phyloP scores from a whole-genome alignment of 2,888 invertebrate species.

The Ephialtes manifestator region DNA sequence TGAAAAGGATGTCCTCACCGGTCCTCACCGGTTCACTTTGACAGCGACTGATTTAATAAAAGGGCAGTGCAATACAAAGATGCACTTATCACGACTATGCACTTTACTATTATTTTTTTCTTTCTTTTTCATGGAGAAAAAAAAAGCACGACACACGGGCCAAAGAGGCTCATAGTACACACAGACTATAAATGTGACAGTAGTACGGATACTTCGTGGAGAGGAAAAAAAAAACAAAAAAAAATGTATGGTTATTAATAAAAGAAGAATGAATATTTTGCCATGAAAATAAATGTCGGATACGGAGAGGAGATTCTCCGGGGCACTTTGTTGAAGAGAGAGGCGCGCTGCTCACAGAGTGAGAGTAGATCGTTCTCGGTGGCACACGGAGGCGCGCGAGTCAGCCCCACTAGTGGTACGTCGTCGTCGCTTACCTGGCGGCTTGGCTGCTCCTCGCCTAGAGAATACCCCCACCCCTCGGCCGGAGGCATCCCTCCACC shows the following conservation, averaged over 20 bases:
- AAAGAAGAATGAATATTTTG: constrained; percentile 12
- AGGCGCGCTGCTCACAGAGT: constrained; percentile 56
- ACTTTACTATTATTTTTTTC: constrained; percentile 37
- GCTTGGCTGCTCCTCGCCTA: constrained; percentile 79
- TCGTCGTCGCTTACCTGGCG: constrained; percentile 83
- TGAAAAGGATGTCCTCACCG: neutral
- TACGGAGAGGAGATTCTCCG: constrained; percentile 34
- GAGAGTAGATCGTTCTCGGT: constrained; percentile 71
- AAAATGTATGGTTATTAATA: neutral
- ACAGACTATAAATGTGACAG: neutral
- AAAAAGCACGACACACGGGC: constrained; percentile 31
- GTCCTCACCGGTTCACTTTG: neutral
- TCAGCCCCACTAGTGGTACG: constrained; percentile 83
- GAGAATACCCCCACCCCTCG: constrained; percentile 81
- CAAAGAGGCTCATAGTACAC: constrained; percentile 26
- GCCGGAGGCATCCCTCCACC: constrained; percentile 79
- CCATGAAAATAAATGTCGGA: constrained; percentile 25
- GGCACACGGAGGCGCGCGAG: constrained; percentile 81
- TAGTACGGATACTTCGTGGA: neutral
- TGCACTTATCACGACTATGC: constrained; percentile 36
- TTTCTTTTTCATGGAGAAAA: constrained; percentile 2
- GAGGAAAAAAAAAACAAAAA: no score
- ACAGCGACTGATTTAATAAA: constrained; percentile 15
- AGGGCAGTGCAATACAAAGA: neutral
- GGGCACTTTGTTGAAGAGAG: constrained; percentile 32